These are phyloP conservation scores for Agelas oroides DNA, from an alignment of 37 sponge, comb jelly and placozoan genomes.

Conservation along the genomic window DNA sequence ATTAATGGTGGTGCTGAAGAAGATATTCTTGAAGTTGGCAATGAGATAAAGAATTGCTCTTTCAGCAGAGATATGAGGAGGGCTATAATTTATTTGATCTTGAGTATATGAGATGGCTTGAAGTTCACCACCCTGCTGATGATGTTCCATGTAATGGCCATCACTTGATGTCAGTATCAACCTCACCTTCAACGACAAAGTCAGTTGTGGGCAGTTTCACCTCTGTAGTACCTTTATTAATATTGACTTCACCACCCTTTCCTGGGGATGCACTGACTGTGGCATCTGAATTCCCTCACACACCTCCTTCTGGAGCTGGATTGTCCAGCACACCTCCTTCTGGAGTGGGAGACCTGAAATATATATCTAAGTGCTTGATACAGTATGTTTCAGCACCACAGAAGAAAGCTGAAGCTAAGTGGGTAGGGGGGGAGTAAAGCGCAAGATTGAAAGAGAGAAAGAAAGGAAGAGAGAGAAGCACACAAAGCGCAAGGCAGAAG, in stretches of 20 bases:
- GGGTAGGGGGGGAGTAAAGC: background rate
- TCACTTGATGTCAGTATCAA: background rate
- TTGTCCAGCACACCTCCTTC: too few relatives aligned
- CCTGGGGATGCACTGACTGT: background rate
- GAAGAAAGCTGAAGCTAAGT: background rate
- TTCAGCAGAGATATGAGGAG: background rate
- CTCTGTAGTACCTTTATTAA: background rate
- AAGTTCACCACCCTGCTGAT: background rate
- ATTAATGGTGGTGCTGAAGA: background rate
- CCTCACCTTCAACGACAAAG: background rate
- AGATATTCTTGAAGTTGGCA: background rate
- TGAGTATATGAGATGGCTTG: background rate
- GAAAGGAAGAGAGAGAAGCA: too few relatives aligned
- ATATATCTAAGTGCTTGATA: background rate
- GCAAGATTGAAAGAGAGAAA: background rate
- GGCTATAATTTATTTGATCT: background rate
- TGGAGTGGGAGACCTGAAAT: background rate
- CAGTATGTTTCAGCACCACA: conserved; percentile 15
- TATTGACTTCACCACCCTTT: background rate
- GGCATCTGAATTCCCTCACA: background rate
- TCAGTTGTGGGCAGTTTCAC: background rate
- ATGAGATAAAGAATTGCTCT: background rate
- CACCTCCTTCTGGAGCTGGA: too few relatives aligned
- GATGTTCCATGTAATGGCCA: background rate
- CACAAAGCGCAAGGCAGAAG: too few relatives aligned